phyloP scores from a whole-genome alignment of 1,140 invertebrate species.

The Kradibia gibbosae region DNA sequence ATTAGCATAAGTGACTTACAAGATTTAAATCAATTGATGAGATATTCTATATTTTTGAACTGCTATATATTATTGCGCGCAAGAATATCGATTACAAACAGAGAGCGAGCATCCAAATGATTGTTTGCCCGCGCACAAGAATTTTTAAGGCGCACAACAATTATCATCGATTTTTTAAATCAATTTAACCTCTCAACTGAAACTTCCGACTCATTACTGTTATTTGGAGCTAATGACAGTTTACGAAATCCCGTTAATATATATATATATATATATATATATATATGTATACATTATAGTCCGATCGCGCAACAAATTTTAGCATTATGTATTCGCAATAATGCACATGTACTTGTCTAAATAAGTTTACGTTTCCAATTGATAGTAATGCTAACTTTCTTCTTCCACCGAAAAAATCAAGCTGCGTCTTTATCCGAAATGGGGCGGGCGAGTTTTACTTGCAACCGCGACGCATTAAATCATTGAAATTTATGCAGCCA shows the following conservation, averaged over 20 bases:
- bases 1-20: background rate
- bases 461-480: conserved; percentile 68
- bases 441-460: background rate
- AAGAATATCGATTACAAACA: background rate
- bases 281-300: conserved; percentile 1
- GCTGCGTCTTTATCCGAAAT: conserved; percentile 18
- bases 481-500: conserved; percentile 73
- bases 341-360: background rate
- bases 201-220: conserved; percentile 7
- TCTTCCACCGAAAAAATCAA: background rate
- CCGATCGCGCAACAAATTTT: conserved; percentile 25
- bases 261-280: no score
- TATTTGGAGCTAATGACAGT: conserved; percentile 1
- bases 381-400: background rate
- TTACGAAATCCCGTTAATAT: conserved; percentile 8
- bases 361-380: background rate
- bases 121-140: background rate
- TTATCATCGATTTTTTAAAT: conserved; percentile 3
- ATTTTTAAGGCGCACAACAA: background rate
- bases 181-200: conserved; percentile 4
- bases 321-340: conserved; percentile 1
- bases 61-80: background rate
- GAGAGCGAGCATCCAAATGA: background rate
- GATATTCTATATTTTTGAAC: background rate
- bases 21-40: background rate